A percentile compares a stretch with the other conserved stretches of the same genome.
Evolutionary conservation across 2,888 invertebrate species (phyloP).

Genomic region (Pimpla rufipes): DNA sequence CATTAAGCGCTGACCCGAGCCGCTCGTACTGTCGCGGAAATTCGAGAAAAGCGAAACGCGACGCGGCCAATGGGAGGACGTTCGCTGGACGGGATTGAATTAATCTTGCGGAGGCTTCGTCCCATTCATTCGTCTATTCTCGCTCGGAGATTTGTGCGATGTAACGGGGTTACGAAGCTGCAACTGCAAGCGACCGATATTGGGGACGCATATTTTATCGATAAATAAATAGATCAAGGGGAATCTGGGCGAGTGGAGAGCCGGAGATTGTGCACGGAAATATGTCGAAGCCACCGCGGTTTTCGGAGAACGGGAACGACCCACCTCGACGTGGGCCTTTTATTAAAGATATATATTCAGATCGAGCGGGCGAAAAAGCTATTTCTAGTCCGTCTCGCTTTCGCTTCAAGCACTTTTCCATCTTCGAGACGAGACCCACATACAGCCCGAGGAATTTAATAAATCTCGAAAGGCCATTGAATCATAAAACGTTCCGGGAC

Average conservation of each 20-base stretch:
- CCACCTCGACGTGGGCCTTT: constrained; percentile 37
- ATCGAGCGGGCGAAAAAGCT: constrained; percentile 52
- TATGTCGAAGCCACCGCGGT: constrained; percentile 1
- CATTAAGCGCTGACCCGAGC: background rate
- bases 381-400: constrained; percentile 21
- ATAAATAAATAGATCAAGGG: constrained; percentile 39
- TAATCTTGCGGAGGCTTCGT: background rate
- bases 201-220: background rate
- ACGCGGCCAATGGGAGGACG: background rate
- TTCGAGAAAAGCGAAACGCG: background rate
- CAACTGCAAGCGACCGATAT: background rate
- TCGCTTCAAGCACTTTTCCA: background rate
- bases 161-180: too few species aligned
- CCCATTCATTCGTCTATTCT: constrained; percentile 11
- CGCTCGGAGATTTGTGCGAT: background rate
- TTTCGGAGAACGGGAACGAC: constrained; percentile 20
- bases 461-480: constrained; percentile 65
- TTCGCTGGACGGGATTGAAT: background rate
- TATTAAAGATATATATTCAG: constrained; percentile 76
- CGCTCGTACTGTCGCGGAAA: background rate
- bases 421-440: constrained; percentile 20
- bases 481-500: constrained; percentile 50
- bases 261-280: constrained; percentile 17
- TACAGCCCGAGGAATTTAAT: constrained; percentile 61
- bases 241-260: background rate